Evolutionary conservation across 2,113 vertebrate genomes (phyloP), one percentile per base, ranked within the genome.

Genomic region (Potamarius usumacintae): DNA sequence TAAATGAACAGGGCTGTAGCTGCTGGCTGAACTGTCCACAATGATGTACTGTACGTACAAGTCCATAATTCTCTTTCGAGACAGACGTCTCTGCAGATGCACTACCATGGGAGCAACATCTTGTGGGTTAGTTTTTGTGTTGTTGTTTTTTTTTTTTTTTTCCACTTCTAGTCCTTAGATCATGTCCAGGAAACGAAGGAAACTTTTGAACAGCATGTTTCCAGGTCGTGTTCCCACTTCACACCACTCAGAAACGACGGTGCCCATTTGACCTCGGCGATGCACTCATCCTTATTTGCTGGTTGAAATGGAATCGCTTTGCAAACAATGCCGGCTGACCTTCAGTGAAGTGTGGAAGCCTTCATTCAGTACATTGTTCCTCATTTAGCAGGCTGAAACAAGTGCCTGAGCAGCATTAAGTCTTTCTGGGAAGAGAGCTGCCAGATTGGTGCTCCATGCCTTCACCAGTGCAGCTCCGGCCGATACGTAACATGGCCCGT

Each of bases 401-500:
- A 90, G 89, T 63, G 42, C 52, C 58, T 30, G 87, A 90, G 86
- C 88, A 86, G 48, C 55, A 90, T 87, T 87, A 90, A 82, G 82
- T 91, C 90, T 86, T 94, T 93, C 92, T 93, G 82, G 88, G 92
- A 93, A 93, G 87, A 90, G 76, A 65, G 78, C 83, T 90, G 83
- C 57, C 69, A 76, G 74, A 86, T 67, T 83, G 76, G 7, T 63
- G 79, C 48, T 55, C 77, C 74, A 67, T 91, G 91, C 87, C 60
- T 71, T 86, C 57, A 65, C 34, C 42, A 1, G 7, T 25, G 52
- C 55, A 85, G 69, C 48, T 65, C 81, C n/a, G 34, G 67, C 12
- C 14, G 53, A 57, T 7, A 76, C 87, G 89, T 90, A 84, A 84
- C 63, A 5, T 18, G 27, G 48, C 20, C n/a, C 10, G 27, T 20